Conservation (phyloP, 1,140 invertebrate species). For the Drosophila biarmipes region DNA sequence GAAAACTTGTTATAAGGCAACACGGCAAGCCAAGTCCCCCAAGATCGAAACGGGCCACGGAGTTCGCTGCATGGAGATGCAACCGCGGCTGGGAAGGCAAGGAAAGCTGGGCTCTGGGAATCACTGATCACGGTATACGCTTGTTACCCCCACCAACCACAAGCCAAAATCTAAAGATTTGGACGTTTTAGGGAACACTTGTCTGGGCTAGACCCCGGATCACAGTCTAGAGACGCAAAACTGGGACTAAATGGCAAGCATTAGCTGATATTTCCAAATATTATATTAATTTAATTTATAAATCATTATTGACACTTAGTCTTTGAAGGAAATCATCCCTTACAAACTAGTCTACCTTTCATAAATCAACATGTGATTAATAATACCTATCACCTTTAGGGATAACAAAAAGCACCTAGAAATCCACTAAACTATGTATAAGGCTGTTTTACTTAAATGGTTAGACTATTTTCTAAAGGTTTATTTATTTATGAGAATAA, state of each 20-base stretch:
- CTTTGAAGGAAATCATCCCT: too few species aligned
- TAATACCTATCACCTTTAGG: too few species aligned
- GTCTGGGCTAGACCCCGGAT: too few species aligned
- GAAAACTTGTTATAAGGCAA: slow-evolving; percentile 75
- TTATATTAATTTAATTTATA: neutral
- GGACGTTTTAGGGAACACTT: neutral
- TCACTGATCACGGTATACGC: slow-evolving; percentile 32
- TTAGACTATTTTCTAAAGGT: too few species aligned
- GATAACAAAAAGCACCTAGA: too few species aligned
- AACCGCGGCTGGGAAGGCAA: slow-evolving; percentile 41
- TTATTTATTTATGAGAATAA: too few species aligned
- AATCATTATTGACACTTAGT: too few species aligned
- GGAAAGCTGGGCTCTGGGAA: slow-evolving; percentile 34
- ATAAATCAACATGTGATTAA: too few species aligned
- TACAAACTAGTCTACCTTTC: too few species aligned
- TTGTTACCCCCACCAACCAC: neutral
- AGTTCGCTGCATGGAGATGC: slow-evolving; percentile 25
- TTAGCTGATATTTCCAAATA: neutral
- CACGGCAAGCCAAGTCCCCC: slow-evolving; percentile 40
- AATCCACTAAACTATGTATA: too few species aligned
- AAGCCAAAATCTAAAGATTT: neutral
- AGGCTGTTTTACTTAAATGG: too few species aligned
- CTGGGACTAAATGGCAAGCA: neutral
- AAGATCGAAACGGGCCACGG: slow-evolving; percentile 37
- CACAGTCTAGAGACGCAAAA: neutral